Evolutionary conservation across 64 coral and sea anemone genomes (phyloP).

Genomic region (Porites australiensis): DNA sequence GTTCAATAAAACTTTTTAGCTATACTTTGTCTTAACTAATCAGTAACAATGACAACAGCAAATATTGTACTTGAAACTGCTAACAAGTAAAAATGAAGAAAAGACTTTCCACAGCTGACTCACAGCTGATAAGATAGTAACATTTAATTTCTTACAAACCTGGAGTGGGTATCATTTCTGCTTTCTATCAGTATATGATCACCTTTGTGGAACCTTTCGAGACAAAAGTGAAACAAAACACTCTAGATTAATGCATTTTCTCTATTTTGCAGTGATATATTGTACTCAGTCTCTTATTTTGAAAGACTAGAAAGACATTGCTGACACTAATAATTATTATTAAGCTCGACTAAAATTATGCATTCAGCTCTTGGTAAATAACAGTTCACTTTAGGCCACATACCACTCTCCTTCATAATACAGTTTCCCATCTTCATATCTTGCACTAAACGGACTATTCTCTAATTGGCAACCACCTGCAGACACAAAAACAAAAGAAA

Average conservation of each 20-base stretch:
- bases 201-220: conserved; percentile 91
- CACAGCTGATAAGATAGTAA: background rate
- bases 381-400: background rate
- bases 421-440: conserved; percentile 99
- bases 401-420: conserved; percentile 99
- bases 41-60: no score
- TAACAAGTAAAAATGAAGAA: no score
- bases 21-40: no score
- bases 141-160: conserved; percentile 54
- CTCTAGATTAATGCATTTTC: background rate
- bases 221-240: background rate
- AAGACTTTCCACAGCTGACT: background rate
- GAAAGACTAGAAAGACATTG: no score
- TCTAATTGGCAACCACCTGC: conserved; percentile 80
- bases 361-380: no score
- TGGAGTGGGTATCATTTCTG: conserved; percentile 85
- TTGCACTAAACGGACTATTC: conserved; percentile 91
- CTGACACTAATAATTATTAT: no score
- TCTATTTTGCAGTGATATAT: background rate
- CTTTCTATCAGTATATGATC: conserved; percentile 91
- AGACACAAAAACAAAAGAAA: background rate
- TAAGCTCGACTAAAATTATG: no score
- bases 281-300: no score
- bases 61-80: no score
- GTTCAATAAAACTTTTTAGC: no score